phyloP scores from a whole-genome alignment of 1,140 invertebrate species.

The Trichonephila clavipes region DNA sequence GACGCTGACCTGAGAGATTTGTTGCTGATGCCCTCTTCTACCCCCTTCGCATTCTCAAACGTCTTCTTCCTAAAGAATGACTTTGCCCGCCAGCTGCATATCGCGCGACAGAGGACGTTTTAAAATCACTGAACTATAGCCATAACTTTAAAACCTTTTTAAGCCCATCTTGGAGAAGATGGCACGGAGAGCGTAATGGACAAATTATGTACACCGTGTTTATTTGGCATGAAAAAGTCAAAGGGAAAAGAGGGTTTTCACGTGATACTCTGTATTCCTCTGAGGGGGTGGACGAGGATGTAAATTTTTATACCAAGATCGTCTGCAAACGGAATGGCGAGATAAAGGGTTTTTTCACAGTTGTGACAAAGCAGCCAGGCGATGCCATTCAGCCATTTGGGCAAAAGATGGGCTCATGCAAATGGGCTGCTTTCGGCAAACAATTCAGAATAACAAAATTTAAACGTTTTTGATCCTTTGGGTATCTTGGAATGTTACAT shows the following conservation, averaged over 20 bases:
- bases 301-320: background rate
- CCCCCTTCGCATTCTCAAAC: constrained; percentile 14
- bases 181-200: constrained; percentile 32
- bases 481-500: too few relatives aligned
- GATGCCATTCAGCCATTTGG: background rate
- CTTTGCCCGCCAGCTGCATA: constrained; percentile 15
- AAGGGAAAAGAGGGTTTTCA: background rate
- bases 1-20: constrained; percentile 36
- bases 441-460: too few relatives aligned
- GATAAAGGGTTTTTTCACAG: background rate
- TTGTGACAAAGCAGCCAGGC: background rate
- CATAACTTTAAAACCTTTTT: constrained; percentile 74
- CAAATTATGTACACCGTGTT: constrained; percentile 76
- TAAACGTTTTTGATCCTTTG: too few relatives aligned
- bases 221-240: constrained; percentile 60
- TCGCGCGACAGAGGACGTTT: constrained; percentile 8
- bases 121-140: constrained; percentile 67
- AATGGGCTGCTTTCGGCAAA: too few relatives aligned
- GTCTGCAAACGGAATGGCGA: background rate
- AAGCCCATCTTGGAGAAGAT: constrained; percentile 15
- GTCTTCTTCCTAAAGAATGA: constrained; percentile 44
- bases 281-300: background rate
- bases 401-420: background rate
- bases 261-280: constrained; percentile 28
- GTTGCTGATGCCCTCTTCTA: background rate